phyloP scores from a whole-genome alignment of 1,140 invertebrate genomes.

The Drosophila jambulina region DNA sequence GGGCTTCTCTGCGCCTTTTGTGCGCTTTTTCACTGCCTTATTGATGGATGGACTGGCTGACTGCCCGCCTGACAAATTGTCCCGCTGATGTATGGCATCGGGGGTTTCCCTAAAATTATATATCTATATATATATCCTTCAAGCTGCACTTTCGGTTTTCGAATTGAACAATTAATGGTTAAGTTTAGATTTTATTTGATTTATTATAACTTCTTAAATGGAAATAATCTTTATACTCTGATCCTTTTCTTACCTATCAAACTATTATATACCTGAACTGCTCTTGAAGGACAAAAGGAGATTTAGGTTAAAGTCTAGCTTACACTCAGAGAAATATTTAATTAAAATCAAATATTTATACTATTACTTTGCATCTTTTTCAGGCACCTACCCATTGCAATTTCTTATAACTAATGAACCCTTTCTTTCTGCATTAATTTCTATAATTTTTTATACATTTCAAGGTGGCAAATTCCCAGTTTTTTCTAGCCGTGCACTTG shows the following conservation, averaged over 20 bases:
- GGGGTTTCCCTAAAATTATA: background rate
- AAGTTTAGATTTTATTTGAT: slow-evolving; percentile 8
- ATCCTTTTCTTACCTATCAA: background rate
- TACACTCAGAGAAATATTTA: background rate
- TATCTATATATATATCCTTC: slow-evolving; percentile 4
- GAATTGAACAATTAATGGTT: slow-evolving; percentile 48
- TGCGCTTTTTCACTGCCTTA: slow-evolving; percentile 37
- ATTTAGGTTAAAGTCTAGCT: background rate
- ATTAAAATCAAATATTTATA: background rate
- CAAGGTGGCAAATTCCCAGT: accelerated
- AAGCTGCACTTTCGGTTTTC: slow-evolving; percentile 30
- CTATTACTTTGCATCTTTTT: background rate
- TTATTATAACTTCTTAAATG: background rate
- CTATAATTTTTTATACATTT: background rate
- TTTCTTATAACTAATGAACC: background rate
- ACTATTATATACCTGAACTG: background rate
- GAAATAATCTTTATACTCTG: background rate
- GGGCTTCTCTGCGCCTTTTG: background rate
- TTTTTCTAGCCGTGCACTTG: background rate
- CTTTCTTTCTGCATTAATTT: background rate
- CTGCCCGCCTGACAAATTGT: slow-evolving; percentile 71
- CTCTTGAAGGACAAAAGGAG: background rate
- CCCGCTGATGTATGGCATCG: slow-evolving; percentile 59
- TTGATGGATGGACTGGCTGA: slow-evolving; percentile 64
- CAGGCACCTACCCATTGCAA: no score